Conservation (phyloP, 2,797 vertebrate genomes). For the Alauda arvensis region DNA sequence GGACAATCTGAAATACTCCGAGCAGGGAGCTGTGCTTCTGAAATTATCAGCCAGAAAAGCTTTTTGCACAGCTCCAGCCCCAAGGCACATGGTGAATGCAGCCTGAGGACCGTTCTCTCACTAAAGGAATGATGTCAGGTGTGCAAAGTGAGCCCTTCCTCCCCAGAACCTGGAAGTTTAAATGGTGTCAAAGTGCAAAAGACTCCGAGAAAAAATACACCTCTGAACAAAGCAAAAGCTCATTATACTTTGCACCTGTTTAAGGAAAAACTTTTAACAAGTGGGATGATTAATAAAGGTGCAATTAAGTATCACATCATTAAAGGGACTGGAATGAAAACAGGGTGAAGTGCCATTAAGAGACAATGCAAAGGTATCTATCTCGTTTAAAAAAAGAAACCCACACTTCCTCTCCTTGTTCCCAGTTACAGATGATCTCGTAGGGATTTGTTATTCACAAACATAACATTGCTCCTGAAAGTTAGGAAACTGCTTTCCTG, state of each 20-base stretch:
- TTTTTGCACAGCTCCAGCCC: not conserved
- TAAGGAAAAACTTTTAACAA: slow-evolving; percentile 39
- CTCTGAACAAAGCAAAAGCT: slow-evolving; percentile 36
- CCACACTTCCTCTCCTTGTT: not conserved
- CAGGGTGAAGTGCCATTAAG: not conserved
- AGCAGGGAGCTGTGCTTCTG: not conserved
- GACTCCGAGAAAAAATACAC: slow-evolving; percentile 29
- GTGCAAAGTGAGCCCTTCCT: not conserved
- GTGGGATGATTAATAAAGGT: slow-evolving; percentile 50
- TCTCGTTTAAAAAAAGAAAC: not conserved
- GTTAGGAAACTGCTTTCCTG: not conserved
- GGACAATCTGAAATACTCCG: not conserved
- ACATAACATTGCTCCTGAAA: not conserved
- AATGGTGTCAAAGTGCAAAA: slow-evolving; percentile 36
- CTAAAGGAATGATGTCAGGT: not conserved
- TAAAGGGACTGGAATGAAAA: slow-evolving; percentile 32
- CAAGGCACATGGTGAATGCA: not conserved
- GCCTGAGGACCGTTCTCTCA: not conserved
- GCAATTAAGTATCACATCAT: slow-evolving; percentile 51
- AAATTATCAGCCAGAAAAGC: not conserved
- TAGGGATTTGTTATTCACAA: not conserved
- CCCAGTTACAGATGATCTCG: not conserved
- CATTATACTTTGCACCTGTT: slow-evolving; percentile 58
- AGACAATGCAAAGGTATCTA: slow-evolving; percentile 6
- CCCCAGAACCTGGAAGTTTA: not conserved